Percentiles rank a stretch among this genome's conserved stretches.
Evolutionary conservation across 2,113 vertebrate species (phyloP).

Genomic region (Proteles cristata): DNA sequence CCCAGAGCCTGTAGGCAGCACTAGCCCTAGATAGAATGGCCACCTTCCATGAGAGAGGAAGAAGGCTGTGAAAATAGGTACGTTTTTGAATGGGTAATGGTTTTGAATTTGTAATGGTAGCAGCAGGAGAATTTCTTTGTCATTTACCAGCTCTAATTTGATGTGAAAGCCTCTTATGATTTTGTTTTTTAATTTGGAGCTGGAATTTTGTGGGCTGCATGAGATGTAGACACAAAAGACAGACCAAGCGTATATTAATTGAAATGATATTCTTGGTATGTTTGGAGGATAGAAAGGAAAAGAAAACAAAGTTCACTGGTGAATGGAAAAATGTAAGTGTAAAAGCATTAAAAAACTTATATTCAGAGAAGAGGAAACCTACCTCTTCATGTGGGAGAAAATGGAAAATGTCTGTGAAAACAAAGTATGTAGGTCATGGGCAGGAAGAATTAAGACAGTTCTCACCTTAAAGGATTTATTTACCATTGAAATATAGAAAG

Average conservation of each 20-base stretch:
- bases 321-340: neutral
- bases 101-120: neutral
- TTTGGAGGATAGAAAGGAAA: neutral
- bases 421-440: neutral
- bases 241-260: neutral
- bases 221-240: neutral
- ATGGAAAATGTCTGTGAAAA: neutral
- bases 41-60: neutral
- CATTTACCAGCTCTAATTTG: neutral
- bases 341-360: neutral
- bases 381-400: neutral
- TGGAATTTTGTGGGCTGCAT: neutral
- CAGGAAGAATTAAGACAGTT: neutral
- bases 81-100: neutral
- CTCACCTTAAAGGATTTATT: neutral
- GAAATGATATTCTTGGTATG: neutral
- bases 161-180: neutral
- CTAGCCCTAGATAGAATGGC: neutral
- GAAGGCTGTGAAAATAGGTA: neutral
- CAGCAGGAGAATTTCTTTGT: neutral
- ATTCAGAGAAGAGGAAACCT: neutral
- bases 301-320: neutral
- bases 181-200: neutral
- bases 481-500: neutral
- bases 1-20: neutral